Base-by-base conservation (phyloP, 2,888 invertebrate genomes). In the Agrochola lota region DNA sequence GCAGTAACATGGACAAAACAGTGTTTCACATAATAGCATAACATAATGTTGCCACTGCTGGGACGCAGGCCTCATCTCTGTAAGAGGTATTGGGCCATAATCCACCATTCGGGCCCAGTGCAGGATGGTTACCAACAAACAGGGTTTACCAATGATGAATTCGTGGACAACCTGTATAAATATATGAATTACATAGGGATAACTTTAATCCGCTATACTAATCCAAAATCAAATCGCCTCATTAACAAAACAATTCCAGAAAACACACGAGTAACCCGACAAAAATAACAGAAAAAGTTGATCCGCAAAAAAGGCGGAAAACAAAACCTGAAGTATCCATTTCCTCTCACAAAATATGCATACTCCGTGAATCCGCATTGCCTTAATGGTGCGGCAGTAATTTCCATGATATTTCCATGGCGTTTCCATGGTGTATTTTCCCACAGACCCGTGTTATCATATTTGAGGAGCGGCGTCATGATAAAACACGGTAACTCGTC, bases 401-500 rank as follows among this genome's bases (percentile, higher is more conserved):
- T 91, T 91, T 91, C 83, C 90, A 88, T 90, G 90, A 90, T 88
- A 91, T 91, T 91, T 91, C 83, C 90, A 87, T 90, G 90, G 90
- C 87, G 86, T 90, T 91, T 91, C 83, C 90, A 87, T 88, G 91
- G 90, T 89, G 85, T 84, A 88, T 91, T 91, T 91, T 90, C 88
- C 91, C 91, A 90, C 91, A 92, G 90, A 90, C 86, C 86, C 87
- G 83, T 82, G 88, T 88, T 88, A 86, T 89, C 84, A 86, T 90
- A 92, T 91, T 91, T 90, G 91, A 86, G 88, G 87, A 84, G 83
- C 83, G 82, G 85, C 88, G 82, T 90, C 91, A 92, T 92, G 92
- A 93, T 91, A 89, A 85, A 89, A 89, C 90, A 87, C 81, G 90
- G 92, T 91, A 93, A 92, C 93, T 93, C 92, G 93, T 94, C 93